Evolutionary conservation across 2,797 vertebrate genomes (phyloP).

Genomic region (Phaenicophaeus curvirostris): DNA sequence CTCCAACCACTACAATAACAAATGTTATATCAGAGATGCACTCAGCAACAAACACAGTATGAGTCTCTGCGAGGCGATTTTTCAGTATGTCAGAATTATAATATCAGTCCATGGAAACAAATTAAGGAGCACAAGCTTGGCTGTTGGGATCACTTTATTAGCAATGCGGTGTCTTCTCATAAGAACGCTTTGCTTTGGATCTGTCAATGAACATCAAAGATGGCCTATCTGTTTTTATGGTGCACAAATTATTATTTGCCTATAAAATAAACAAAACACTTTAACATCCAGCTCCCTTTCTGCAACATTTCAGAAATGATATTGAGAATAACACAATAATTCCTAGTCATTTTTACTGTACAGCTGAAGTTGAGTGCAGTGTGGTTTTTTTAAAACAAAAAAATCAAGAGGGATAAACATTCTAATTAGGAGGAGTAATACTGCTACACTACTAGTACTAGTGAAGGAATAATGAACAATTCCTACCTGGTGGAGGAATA

Average conservation of each 20-base stretch:
- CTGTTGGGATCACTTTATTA: conserved; percentile 57
- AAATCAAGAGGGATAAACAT: neutral
- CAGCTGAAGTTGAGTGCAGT: neutral
- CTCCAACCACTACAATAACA: conserved; percentile 30
- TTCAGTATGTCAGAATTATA: conserved; percentile 65
- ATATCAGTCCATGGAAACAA: conserved; percentile 62
- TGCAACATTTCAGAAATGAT: neutral
- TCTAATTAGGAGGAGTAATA: neutral
- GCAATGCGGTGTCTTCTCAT: conserved; percentile 24
- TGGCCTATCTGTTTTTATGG: neutral
- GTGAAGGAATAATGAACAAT: neutral
- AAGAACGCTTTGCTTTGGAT: conserved; percentile 13
- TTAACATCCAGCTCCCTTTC: neutral
- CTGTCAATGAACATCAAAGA: neutral
- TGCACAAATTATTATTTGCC: neutral
- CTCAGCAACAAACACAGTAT: conserved; percentile 38
- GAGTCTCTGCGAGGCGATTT: conserved; percentile 58
- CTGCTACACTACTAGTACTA: neutral
- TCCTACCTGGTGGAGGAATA: neutral
- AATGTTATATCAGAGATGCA: conserved; percentile 43
- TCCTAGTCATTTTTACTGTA: neutral
- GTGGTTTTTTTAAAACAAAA: no score
- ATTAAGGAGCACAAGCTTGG: conserved; percentile 48
- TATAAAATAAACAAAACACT: conserved; percentile 14
- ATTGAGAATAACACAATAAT: neutral